Evolutionary conservation across 2,113 vertebrate genomes (phyloP), one percentile per base, ranked within the genome.

Genomic region (Empidonax traillii): DNA sequence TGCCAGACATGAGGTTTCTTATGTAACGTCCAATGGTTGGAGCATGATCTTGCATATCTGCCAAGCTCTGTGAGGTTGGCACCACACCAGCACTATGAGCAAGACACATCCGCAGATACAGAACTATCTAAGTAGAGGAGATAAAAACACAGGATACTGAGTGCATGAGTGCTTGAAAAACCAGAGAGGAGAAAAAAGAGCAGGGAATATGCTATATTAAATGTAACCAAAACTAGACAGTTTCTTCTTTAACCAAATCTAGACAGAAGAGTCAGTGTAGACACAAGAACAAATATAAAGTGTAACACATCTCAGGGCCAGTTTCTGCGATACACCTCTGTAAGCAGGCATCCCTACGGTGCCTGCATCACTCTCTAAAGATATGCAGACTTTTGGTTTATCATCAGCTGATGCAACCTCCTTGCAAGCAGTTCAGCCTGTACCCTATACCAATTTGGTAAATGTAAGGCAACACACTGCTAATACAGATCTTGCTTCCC

Each of bases 61-160:
- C 97, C 96, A 99, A 94, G 89, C 97, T 99, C 85, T 98, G 98
- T 19, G 99, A 99, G 78, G 98, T 94, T 84, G 98, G 98, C 17
- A 98, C 98, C 94, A 99, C 98, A 27, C 99, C 99, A 1, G 99
- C 99, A 47, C 99, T 99, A 92, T 99, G 97, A 80, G 99, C 99
- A 37, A 99, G 98, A 96, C 99, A 99, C 99, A 99, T 99, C 95
- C 99, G 98, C 96, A 99, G 97, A 93, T 99, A 99, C 20, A 99
- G 96, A 87, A 99, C 97, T 63, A 99, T 99, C 99, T 99, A 79
- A 85, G 46, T 37, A 94, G 37, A 81, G 76, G 31, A 61, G 25
- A 66, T n/a, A 94, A 91, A 86, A 96, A 94, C 12, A 92, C 2
- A 84, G 23, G 5, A 66, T 15, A 65, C 2, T n/a, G 37, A 95